phyloP scores from a whole-genome alignment of 2,888 invertebrate genomes.

The Callosobruchus maculatus region DNA sequence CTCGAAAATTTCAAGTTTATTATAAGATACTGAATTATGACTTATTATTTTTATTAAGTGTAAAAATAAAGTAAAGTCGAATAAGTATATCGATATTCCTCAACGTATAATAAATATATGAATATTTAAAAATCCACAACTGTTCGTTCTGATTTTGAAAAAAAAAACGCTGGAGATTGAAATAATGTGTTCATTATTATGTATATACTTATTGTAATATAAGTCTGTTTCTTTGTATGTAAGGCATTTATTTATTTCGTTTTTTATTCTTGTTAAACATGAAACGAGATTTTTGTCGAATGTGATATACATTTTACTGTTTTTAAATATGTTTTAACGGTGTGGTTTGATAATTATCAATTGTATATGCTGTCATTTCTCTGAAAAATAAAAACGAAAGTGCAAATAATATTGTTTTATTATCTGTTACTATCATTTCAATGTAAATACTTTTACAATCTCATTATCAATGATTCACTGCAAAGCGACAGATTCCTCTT shows the following conservation, averaged over 20 bases:
- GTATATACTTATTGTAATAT: slow-evolving; percentile 1
- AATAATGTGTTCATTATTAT: slow-evolving; percentile 2
- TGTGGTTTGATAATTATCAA: neutral
- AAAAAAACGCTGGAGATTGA: neutral
- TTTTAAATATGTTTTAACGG: neutral
- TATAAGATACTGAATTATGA: neutral
- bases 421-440: neutral
- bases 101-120: neutral
- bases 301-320: slow-evolving; percentile 2
- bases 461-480: too few species aligned
- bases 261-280: slow-evolving; percentile 1
- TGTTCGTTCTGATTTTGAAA: neutral
- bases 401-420: neutral
- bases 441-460: neutral
- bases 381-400: neutral
- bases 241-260: slow-evolving; percentile 1
- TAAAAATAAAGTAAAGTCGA: neutral
- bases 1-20: neutral
- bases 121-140: neutral
- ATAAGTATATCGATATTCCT: neutral
- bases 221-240: neutral
- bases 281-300: neutral
- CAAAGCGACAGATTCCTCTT: too few species aligned
- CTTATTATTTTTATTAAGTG: neutral
- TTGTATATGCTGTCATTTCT: neutral